These are phyloP conservation scores for Trichomycterus rosablanca DNA, from an alignment of 2,113 vertebrate species.

Conservation along the genomic window DNA sequence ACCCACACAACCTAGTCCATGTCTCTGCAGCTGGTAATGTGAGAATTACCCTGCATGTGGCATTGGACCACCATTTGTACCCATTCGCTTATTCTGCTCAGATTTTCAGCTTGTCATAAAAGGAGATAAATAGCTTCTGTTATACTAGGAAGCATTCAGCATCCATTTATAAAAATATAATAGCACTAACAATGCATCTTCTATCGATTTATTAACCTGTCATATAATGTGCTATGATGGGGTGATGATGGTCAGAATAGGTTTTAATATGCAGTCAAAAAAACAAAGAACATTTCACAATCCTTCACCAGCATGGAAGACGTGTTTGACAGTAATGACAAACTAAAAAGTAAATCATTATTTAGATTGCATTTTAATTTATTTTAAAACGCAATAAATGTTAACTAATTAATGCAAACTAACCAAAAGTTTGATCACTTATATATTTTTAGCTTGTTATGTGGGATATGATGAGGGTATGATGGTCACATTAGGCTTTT, in stretches of 20 bases:
- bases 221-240: slow-evolving; percentile 28
- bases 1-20: background rate
- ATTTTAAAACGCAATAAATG: no score
- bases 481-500: no score
- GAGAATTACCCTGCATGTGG: slow-evolving; percentile 53
- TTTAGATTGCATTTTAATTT: no score
- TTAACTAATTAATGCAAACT: no score
- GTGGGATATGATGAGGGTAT: no score
- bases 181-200: slow-evolving; percentile 52
- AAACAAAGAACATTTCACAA: background rate
- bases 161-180: slow-evolving; percentile 52
- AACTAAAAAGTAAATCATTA: no score
- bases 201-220: slow-evolving; percentile 27
- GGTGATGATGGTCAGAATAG: background rate
- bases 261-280: background rate
- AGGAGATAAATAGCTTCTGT: slow-evolving; percentile 58
- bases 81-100: slow-evolving; percentile 66
- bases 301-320: no score
- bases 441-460: no score
- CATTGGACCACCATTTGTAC: slow-evolving; percentile 60
- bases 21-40: slow-evolving; percentile 3
- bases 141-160: slow-evolving; percentile 48
- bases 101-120: slow-evolving; percentile 74
- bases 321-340: no score
- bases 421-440: no score